phyloP scores from a whole-genome alignment of 2,797 vertebrate species.

The Xerus rutilus region DNA sequence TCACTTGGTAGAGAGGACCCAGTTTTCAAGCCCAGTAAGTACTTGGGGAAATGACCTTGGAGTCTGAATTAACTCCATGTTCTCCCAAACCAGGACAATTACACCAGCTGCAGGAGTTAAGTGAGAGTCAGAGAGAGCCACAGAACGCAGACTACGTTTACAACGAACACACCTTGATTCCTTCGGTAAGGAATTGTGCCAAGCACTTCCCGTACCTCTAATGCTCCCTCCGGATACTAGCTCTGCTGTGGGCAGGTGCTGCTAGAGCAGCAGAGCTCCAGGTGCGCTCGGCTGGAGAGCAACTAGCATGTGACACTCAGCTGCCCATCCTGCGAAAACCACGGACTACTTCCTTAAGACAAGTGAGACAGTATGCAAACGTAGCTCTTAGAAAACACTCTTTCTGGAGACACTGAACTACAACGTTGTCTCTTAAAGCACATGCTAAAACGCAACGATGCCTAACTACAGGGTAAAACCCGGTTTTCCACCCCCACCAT shows the following conservation, averaged over 20 bases:
- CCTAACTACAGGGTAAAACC: background rate
- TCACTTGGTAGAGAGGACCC: background rate
- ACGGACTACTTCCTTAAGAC: background rate
- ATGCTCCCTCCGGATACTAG: background rate
- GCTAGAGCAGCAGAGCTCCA: too few species aligned
- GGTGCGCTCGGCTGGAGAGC: background rate
- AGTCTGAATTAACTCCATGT: rapidly evolving
- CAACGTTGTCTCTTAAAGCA: background rate
- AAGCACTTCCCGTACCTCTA: rapidly evolving
- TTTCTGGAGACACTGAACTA: background rate
- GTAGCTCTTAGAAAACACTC: background rate
- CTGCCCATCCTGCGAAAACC: rapidly evolving
- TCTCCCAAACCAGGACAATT: rapidly evolving
- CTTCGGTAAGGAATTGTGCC: rapidly evolving
- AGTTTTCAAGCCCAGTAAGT: background rate
- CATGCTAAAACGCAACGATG: background rate
- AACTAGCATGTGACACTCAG: background rate
- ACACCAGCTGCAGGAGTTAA: rapidly evolving
- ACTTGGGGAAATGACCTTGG: rapidly evolving
- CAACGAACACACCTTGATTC: rapidly evolving
- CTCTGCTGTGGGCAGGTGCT: too few species aligned
- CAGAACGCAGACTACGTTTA: rapidly evolving
- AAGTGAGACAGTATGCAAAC: background rate
- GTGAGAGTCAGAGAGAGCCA: rapidly evolving
- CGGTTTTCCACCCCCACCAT: background rate